Conservation (phyloP, 2,797 vertebrate genomes). For the Rhyacichthys aspro region DNA sequence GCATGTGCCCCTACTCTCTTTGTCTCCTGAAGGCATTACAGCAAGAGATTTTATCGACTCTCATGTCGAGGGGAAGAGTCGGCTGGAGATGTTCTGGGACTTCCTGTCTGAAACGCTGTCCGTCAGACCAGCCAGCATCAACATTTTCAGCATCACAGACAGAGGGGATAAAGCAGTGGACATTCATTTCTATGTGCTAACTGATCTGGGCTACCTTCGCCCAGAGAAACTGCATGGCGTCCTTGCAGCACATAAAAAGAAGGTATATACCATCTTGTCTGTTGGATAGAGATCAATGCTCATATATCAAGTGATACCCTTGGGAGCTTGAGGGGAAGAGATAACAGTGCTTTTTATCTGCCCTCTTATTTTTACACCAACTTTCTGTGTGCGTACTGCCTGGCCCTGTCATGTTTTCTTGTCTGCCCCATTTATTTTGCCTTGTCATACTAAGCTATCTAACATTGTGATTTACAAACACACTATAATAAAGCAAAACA, state of each 20-base stretch:
- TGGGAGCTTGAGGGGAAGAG: constrained; percentile 43
- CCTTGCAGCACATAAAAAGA: constrained; percentile 76
- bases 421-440: constrained; percentile 48
- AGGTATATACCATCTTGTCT: constrained; percentile 73
- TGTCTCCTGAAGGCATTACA: constrained; percentile 77
- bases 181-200: constrained; percentile 77
- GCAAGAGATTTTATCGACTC: constrained; percentile 83
- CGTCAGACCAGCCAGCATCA: constrained; percentile 71
- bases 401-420: constrained; percentile 57
- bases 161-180: constrained; percentile 70
- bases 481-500: too few relatives aligned
- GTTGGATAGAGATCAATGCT: constrained; percentile 67
- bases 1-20: constrained; percentile 43
- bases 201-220: constrained; percentile 73
- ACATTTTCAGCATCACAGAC: constrained; percentile 78
- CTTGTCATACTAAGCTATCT: constrained; percentile 6
- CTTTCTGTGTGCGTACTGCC: constrained; percentile 59
- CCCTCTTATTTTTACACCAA: constrained; percentile 66
- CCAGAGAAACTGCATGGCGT: constrained; percentile 81
- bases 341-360: constrained; percentile 69
- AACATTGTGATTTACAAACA: background rate
- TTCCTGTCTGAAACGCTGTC: constrained; percentile 77
- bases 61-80: constrained; percentile 65
- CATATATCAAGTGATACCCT: constrained; percentile 65
- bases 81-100: constrained; percentile 78